Evolutionary conservation across 53 echinoderm and acorn worm species (phyloP), one percentile per base, ranked within the genome.

Genomic region (Paelopatides confundens): DNA sequence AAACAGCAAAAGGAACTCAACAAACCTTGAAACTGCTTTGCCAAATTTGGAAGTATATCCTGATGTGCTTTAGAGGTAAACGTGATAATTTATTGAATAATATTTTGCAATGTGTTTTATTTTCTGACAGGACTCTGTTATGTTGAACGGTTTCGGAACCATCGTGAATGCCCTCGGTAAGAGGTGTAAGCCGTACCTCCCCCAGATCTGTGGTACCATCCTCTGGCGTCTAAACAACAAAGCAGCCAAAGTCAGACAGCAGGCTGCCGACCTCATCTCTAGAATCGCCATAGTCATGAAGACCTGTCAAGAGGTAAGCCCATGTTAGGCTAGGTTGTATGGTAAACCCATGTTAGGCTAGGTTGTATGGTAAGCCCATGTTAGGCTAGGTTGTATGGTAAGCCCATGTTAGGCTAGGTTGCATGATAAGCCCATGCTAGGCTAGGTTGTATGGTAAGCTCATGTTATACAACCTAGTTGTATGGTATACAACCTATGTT

Each of bases 221-320:
- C 94, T 99, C 12, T 95, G 99, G 99, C 91, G 99, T 88, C 90
- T 99, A 76, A 99, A 99, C 94, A 99, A 99, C 93, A 99, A 99
- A 48, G 95, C 99, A 26, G 99, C 95, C 6, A 99, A 99, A 51
- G 99, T 95, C n/a, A 63, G 99, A 39, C 99, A 99, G 66, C 99
- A 99, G 71, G 99, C 99, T 15, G 99, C 99, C 12, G 99, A 99
- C 69, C 95, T 99, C 86, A 99, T 99, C 91, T 99, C 99, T 13
- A 90, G 99, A 43, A 99, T 99, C n/a, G 99, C 99, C 70, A 95
- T 99, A 48, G 99, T 99, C 77, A 99, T 99, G 99, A 95, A 95
- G 39, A 99, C 99, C 1, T 95, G 99, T 86, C 99, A 99, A 43
- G 99, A 99, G 95, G 99, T 94, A 89, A 86, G 66, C 14, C 1